Evolutionary conservation across 2,888 invertebrate genomes (phyloP).

Genomic region (Aphodius sticticus): DNA sequence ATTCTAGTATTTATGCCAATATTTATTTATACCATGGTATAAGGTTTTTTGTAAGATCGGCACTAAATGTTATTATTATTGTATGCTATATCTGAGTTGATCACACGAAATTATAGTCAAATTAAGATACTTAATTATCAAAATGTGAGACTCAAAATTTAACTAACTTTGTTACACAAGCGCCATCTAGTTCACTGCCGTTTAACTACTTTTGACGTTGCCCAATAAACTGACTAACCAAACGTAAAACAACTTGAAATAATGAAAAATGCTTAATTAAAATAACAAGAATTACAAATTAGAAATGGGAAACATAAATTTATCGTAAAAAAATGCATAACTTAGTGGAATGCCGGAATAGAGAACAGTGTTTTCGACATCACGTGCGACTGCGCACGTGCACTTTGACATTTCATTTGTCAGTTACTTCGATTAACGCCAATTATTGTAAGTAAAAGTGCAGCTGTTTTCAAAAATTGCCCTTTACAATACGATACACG

Average conservation of each 20-base stretch:
- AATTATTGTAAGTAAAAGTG: background rate
- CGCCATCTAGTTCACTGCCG: conserved; percentile 8
- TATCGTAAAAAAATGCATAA: background rate
- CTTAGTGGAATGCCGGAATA: background rate
- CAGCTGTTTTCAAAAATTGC: background rate
- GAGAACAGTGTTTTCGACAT: background rate
- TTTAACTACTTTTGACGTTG: background rate
- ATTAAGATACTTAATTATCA: too few species aligned
- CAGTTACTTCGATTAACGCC: background rate
- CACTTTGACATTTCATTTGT: background rate
- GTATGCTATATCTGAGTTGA: too few species aligned
- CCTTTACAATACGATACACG: background rate
- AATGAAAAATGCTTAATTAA: background rate
- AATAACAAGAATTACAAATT: background rate
- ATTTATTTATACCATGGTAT: too few species aligned
- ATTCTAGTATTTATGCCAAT: too few species aligned
- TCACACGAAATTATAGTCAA: too few species aligned
- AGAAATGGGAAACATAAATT: background rate
- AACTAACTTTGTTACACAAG: background rate
- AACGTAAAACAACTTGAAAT: background rate
- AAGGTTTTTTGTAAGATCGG: too few species aligned
- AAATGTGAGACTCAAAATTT: background rate
- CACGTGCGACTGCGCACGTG: background rate
- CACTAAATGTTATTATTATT: too few species aligned
- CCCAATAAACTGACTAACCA: background rate